A percentile compares a stretch with the other conserved stretches of the same genome.
Conservation (phyloP, 37 sponge, comb jelly and placozoan species). For the Theonella swinhoei region DNA sequence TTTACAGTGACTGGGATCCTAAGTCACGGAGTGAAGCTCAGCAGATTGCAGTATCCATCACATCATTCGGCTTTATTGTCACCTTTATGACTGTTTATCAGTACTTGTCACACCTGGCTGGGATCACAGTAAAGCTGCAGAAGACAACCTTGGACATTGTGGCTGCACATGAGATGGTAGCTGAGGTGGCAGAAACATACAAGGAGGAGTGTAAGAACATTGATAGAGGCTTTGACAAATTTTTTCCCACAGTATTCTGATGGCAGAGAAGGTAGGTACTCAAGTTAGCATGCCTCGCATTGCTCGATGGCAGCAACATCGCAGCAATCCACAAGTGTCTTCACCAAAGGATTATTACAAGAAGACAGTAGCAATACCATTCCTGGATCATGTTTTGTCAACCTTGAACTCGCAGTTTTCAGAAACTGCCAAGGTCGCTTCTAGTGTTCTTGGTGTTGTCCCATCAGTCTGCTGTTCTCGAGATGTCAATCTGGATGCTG, state of each 20-base stretch:
- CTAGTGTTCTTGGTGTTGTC: slow-evolving; percentile 14
- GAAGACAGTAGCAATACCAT: slow-evolving; percentile 51
- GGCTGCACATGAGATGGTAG: slow-evolving; percentile 44
- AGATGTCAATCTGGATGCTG: slow-evolving; percentile 6
- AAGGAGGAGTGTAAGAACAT: slow-evolving; percentile 27
- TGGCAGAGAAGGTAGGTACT: slow-evolving; percentile 45
- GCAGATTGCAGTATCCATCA: slow-evolving; percentile 37
- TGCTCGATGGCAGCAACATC: slow-evolving; percentile 42
- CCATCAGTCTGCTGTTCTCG: slow-evolving; percentile 1
- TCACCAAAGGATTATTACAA: slow-evolving; percentile 37
- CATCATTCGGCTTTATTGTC: slow-evolving; percentile 30
- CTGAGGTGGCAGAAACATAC: slow-evolving; percentile 15
- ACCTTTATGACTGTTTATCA: slow-evolving; percentile 8
- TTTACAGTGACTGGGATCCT: slow-evolving; percentile 38
- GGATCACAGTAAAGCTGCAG: slow-evolving; percentile 55
- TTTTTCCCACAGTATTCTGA: slow-evolving; percentile 20
- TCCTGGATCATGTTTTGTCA: slow-evolving; percentile 37
- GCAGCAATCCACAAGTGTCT: slow-evolving; percentile 29
- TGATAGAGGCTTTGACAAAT: slow-evolving; percentile 34
- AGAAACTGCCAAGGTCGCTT: slow-evolving; percentile 9
- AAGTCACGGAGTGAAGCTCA: slow-evolving; percentile 26
- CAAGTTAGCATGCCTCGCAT: slow-evolving; percentile 55
- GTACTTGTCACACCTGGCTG: slow-evolving; percentile 38
- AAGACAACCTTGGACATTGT: slow-evolving; percentile 45
- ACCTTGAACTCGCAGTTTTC: slow-evolving; percentile 22